A percentile compares a stretch with the other conserved stretches of the same genome.
phyloP scores from a whole-genome alignment of 2,888 invertebrate genomes.

The Brassicogethes aeneus region DNA sequence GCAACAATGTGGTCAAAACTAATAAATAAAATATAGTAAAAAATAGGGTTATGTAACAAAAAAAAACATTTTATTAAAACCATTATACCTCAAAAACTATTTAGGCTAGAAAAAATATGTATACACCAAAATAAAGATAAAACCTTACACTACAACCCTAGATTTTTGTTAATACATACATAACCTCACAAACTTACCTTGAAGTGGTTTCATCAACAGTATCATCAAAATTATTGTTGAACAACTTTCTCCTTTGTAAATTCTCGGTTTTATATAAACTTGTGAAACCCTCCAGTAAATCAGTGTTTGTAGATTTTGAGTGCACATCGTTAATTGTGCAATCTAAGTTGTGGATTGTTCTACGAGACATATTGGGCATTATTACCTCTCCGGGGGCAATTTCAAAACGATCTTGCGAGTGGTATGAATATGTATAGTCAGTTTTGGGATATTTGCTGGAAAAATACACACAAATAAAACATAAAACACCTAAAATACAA shows the following conservation, averaged over 20 bases:
- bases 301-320: constrained; percentile 31
- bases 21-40: no score
- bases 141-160: no score
- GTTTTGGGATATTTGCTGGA: constrained; percentile 81
- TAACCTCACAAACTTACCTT: no score
- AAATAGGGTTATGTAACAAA: no score
- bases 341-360: constrained; percentile 45
- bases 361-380: constrained; percentile 85
- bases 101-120: no score
- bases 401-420: constrained; percentile 74
- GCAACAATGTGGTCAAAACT: no score
- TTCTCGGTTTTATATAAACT: constrained; percentile 2
- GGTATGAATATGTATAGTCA: constrained; percentile 79
- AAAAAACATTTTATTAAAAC: no score
- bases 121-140: no score
- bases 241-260: constrained; percentile 12
- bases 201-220: no score
- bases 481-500: neutral
- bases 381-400: constrained; percentile 70
- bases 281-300: constrained; percentile 11
- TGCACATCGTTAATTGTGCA: constrained; percentile 7
- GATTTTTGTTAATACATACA: no score
- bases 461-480: constrained; percentile 16
- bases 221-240: constrained; percentile 20
- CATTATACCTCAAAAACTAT: no score